Conservation (phyloP, 2,888 invertebrate genomes). For the Cepaea hortensis region DNA sequence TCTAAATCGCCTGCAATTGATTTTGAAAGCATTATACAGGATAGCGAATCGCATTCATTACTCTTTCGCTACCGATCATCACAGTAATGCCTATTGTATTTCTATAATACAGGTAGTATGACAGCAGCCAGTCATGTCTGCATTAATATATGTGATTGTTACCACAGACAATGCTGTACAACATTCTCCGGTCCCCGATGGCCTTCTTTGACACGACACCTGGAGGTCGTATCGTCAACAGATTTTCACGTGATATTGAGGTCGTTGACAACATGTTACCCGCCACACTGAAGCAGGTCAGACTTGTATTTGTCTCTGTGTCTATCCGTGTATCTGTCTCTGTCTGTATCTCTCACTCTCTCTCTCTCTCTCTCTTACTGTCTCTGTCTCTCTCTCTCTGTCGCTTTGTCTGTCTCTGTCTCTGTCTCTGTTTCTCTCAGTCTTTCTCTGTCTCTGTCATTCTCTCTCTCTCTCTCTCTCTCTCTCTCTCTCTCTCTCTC, state of each 20-base stretch:
- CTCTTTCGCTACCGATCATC: too few relatives aligned
- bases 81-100: too few relatives aligned
- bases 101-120: too few relatives aligned
- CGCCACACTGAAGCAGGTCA: constrained; percentile 35
- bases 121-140: too few relatives aligned
- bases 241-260: constrained; percentile 42
- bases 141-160: too few relatives aligned
- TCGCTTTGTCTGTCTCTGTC: too few relatives aligned
- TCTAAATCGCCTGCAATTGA: too few relatives aligned
- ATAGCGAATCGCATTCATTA: too few relatives aligned
- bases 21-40: too few relatives aligned
- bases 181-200: constrained; percentile 41
- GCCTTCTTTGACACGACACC: constrained; percentile 47
- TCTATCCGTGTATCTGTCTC: not conserved
- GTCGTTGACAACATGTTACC: constrained; percentile 39
- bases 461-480: not conserved
- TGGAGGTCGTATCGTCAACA: constrained; percentile 42
- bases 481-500: too few relatives aligned
- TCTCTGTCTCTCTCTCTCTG: not conserved
- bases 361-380: not conserved
- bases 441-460: not conserved
- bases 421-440: not conserved
- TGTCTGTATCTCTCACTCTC: not conserved
- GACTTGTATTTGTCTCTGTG: not conserved
- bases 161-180: constrained; percentile 26